Base-by-base conservation (phyloP, 2,113 vertebrate species). In the Limnothrissa miodon region DNA sequence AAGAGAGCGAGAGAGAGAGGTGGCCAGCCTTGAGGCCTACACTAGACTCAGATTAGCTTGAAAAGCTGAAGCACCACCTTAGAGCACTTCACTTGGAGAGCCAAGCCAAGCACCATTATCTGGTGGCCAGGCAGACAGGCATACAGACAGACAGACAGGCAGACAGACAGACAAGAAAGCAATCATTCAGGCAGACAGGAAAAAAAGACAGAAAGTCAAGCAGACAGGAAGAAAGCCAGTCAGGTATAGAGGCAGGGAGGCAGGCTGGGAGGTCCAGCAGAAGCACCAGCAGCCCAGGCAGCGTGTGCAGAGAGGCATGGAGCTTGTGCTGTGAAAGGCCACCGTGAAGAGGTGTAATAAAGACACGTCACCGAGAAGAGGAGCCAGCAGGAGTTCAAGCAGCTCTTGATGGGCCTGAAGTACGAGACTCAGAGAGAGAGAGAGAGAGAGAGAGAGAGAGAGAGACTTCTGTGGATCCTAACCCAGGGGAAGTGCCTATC, bases 291-390 rank as follows among this genome's bases (percentile, higher is more conserved):
- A 48, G 46, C 46, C 46, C 15, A 48, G 9, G 11, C 9, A 1
- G 46, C 13, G 46, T 48, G 46, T 1, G 10, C 46, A 17, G 46
- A 48, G 10, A 15, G 46, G 10, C 11, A 2, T 17, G 13, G 13
- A 48, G 46, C 11, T 3, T 2, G 46, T 17, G 46, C 46, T 48
- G 17, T 48, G 17, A 48, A 48, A 48, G 44, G 59, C 23, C n/a
- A 51, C 78, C 29, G 36, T 82, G 89, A 90, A 94, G 93, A 89
- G 91, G 88, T 88, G 91, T 91, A 91, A 93, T 92, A 92, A 93
- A 91, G 86, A 87, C 88, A 87, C 88, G 87, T 85, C 86, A 80
- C 92, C 89, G 89, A 92, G 91, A 79, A 89, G 85, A 92, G 91
- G 79, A 89, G 85, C 87, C 90, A 91, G 92, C 91, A 90, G 79